Percentiles rank a stretch among this genome's conserved stretches.
Evolutionary conservation across 2,888 invertebrate species (phyloP).

Genomic region (Coronaproctus castanopsis): DNA sequence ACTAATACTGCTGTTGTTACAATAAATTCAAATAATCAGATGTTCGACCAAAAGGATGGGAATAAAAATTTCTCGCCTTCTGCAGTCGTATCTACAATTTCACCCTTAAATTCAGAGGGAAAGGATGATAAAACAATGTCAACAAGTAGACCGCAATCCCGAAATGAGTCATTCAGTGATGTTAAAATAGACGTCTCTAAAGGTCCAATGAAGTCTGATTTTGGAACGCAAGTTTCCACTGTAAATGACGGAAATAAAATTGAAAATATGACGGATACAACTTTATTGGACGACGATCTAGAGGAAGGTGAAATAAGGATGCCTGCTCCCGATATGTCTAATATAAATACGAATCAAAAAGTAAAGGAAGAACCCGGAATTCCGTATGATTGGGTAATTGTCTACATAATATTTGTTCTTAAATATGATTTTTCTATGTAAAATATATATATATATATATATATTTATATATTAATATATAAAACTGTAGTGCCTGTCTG

Average conservation of each 20-base stretch:
- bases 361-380: constrained; percentile 52
- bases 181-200: neutral
- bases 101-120: neutral
- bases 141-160: neutral
- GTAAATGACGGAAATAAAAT: neutral
- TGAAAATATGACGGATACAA: neutral
- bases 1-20: too few species aligned
- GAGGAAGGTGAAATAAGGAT: constrained; percentile 14
- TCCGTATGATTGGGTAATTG: constrained; percentile 60
- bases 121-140: neutral
- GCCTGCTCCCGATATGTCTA: constrained; percentile 11
- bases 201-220: neutral
- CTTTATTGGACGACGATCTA: neutral
- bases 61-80: neutral
- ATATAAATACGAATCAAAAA: constrained; percentile 6
- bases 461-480: too few species aligned
- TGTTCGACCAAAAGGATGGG: neutral
- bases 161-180: neutral
- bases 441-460: too few species aligned
- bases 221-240: neutral
- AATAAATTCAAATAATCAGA: neutral
- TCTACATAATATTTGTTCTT: neutral
- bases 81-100: neutral
- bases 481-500: too few species aligned
- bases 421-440: neutral